Base-by-base conservation (phyloP, 2,797 vertebrate genomes). In the Megalops cyprinoides region DNA sequence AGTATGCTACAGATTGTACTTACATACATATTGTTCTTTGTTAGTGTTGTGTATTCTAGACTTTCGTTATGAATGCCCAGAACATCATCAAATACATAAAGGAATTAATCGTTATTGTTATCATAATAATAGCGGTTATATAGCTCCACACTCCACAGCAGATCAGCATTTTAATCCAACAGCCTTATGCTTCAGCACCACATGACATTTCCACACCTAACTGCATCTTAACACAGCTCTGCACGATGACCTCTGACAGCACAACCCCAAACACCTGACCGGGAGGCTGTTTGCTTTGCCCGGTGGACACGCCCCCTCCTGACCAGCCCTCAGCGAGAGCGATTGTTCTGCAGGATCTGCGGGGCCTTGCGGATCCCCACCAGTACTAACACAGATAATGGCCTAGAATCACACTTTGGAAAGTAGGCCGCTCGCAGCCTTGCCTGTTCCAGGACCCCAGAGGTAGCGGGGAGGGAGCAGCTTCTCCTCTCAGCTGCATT, bases 321-420 rank as follows among this genome's bases (percentile, higher is more conserved):
- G 34, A 60, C 44, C 6, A 37, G 42, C 69, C 76, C 80, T 76
- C 67, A 78, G 89, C 62, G 91, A 62, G 90, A 87, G 85, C 87
- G 90, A 94, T 94, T 94, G 93, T 94, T 93, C 91, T 91, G 89
- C 87, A 91, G 89, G 88, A 94, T 91, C 90, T 90, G 90, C 85
- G 88, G 93, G 92, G 93, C 87, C 89, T 88, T 83, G 88, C 89
- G 87, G 86, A 92, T 92, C 93, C 94, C 94, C 94, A 94, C 88
- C 92, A 95, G 93, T 93, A 89, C 90, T 95, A 95, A 92, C 93
- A 94, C 93, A 95, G 91, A 95, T 95, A 95, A 94, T 94, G 94
- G 92, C 94, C 94, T 94, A 95, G 93, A 89, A 95, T 95, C 92
- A 94, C 90, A 93, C 88, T 91, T 91, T 89, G 87, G 92, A 95